phyloP scores from a whole-genome alignment of 2,888 invertebrate genomes.

The Lycia hirtaria region DNA sequence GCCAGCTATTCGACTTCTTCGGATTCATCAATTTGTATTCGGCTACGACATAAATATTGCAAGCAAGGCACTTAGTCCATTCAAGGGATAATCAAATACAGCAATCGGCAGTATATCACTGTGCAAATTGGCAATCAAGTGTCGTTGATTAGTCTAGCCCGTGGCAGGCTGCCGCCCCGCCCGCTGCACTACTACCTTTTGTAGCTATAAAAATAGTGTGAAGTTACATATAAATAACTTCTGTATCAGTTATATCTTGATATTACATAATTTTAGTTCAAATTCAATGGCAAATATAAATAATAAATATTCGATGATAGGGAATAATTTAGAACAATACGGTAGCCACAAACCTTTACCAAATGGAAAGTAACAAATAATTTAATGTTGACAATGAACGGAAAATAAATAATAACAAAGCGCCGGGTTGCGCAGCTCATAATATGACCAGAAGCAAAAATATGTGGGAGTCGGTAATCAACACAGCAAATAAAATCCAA shows the following conservation, averaged over 20 bases:
- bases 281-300: not conserved
- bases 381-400: not conserved
- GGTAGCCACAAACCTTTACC: not conserved
- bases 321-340: not conserved
- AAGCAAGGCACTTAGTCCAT: slow-evolving; percentile 22
- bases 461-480: slow-evolving; percentile 12
- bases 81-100: slow-evolving; percentile 54
- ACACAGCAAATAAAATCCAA: slow-evolving; percentile 16
- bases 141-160: slow-evolving; percentile 63
- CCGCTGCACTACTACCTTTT: too few species aligned
- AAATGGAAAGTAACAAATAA: not conserved
- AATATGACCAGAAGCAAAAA: not conserved
- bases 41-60: not conserved
- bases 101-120: slow-evolving; percentile 66
- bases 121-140: slow-evolving; percentile 75
- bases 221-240: too few species aligned
- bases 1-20: too few species aligned
- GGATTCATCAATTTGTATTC: not conserved
- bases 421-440: too few species aligned
- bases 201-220: too few species aligned
- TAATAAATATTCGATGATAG: not conserved
- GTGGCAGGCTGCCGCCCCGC: slow-evolving; percentile 30
- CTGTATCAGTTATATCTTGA: too few species aligned
- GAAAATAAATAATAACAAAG: slow-evolving; percentile 17
- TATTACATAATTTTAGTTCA: not conserved